phyloP scores from a whole-genome alignment of 2,113 vertebrate species.

The Empidonax alnorum region DNA sequence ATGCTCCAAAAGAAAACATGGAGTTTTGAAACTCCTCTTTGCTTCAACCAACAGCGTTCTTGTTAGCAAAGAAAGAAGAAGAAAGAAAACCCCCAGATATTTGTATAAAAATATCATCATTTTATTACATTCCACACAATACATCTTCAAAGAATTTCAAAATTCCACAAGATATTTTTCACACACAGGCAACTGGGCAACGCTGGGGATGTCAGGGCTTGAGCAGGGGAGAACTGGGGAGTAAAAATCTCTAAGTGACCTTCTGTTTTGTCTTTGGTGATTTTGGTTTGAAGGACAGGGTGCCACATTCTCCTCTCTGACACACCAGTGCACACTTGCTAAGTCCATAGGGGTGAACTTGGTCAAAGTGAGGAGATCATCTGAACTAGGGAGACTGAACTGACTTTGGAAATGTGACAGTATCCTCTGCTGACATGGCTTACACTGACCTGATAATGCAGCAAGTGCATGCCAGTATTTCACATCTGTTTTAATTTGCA shows the following conservation, averaged over 20 bases:
- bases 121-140: slow-evolving; percentile 97
- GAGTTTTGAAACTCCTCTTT: slow-evolving; percentile 31
- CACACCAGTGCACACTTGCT: neutral
- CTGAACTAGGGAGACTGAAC: neutral
- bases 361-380: neutral
- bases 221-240: slow-evolving; percentile 59
- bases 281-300: slow-evolving; percentile 68
- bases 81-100: slow-evolving; percentile 75
- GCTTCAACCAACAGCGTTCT: slow-evolving; percentile 50
- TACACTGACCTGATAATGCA: slow-evolving; percentile 42
- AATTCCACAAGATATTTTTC: slow-evolving; percentile 88
- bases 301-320: slow-evolving; percentile 51
- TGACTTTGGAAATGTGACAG: neutral
- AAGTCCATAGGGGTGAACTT: neutral
- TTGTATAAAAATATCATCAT: slow-evolving; percentile 97
- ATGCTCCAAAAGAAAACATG: neutral
- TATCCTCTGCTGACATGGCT: slow-evolving; percentile 20
- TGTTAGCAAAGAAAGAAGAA: slow-evolving; percentile 63
- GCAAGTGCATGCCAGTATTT: neutral
- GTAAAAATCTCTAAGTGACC: slow-evolving; percentile 72
- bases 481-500: neutral
- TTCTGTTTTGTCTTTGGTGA: slow-evolving; percentile 75
- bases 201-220: slow-evolving; percentile 72
- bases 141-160: slow-evolving; percentile 87
- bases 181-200: slow-evolving; percentile 85